Conservation (phyloP, 2,113 vertebrate genomes). For the Climacteris rufus region DNA sequence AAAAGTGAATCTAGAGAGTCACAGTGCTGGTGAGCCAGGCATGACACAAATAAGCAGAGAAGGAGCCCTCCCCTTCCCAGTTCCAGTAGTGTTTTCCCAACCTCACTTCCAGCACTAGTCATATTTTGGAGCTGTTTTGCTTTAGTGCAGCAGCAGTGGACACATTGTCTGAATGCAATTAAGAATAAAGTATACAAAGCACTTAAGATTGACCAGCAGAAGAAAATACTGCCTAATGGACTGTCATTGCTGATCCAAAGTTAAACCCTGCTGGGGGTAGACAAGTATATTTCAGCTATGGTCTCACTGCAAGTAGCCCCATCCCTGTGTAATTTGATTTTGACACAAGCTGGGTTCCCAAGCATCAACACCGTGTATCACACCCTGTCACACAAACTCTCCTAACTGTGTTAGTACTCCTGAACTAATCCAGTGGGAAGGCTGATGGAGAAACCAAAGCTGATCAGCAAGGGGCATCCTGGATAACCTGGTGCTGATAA, state of each 20-base stretch:
- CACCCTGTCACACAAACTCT: not conserved
- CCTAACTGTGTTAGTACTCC: not conserved
- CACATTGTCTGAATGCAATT: not conserved
- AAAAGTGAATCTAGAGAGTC: not conserved
- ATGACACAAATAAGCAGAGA: not conserved
- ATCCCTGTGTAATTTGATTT: not conserved
- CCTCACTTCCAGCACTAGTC: not conserved
- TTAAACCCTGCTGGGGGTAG: not conserved
- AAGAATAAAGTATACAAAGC: not conserved
- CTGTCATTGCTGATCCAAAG: not conserved
- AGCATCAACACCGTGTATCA: not conserved
- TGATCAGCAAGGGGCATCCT: not conserved
- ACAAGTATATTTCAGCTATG: not conserved
- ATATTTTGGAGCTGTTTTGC: not conserved
- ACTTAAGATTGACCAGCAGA: not conserved
- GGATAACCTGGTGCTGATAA: not conserved
- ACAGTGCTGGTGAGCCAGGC: not conserved
- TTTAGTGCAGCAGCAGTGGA: not conserved
- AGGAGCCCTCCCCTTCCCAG: not conserved
- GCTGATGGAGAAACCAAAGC: not conserved
- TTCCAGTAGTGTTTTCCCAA: not conserved
- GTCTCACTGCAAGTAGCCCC: not conserved
- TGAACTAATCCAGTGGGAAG: not conserved
- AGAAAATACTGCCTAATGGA: not conserved
- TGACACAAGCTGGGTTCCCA: not conserved